A percentile compares a stretch with the other conserved stretches of the same genome.
These are phyloP conservation scores for Drosophila suboccidentalis DNA, from an alignment of 2,888 invertebrate species.

Conservation along the genomic window DNA sequence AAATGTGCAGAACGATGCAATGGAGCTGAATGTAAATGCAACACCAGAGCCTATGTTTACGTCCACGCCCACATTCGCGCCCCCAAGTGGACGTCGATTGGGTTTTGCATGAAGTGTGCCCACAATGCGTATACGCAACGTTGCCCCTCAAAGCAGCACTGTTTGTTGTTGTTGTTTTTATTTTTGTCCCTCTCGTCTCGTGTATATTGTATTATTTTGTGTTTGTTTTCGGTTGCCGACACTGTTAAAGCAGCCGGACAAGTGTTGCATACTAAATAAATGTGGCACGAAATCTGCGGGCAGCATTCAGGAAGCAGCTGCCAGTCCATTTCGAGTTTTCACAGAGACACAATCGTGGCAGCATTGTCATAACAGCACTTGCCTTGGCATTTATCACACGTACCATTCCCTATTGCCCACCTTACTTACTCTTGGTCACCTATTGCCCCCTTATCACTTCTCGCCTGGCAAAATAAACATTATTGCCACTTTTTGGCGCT, in stretches of 20 bases:
- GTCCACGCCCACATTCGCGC: conserved; percentile 7
- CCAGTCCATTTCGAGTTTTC: conserved; percentile 7
- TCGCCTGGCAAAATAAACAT: conserved; percentile 2
- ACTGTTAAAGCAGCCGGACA: conserved; percentile 69
- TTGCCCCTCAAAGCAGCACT: conserved; percentile 38
- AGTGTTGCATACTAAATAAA: conserved; percentile 72
- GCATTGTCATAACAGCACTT: conserved; percentile 43
- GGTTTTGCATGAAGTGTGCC: conserved; percentile 7
- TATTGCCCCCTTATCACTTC: background rate
- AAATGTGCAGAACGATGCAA: conserved; percentile 36
- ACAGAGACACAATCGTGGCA: background rate
- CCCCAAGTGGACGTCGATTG: background rate
- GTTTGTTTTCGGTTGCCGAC: conserved; percentile 49
- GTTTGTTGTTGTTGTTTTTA: conserved; percentile 20
- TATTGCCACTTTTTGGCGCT: conserved; percentile 21
- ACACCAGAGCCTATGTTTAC: conserved; percentile 23
- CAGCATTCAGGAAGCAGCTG: conserved; percentile 23
- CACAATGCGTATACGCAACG: conserved; percentile 60
- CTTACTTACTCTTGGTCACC: conserved; percentile 1
- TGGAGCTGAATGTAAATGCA: conserved; percentile 23
- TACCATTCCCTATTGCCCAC: conserved; percentile 39
- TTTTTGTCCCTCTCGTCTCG: conserved; percentile 6
- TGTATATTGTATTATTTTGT: conserved; percentile 35
- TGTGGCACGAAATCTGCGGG: conserved; percentile 41
- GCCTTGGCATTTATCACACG: conserved; percentile 64